Conservation (phyloP, 2,113 vertebrate species). For the Peromyscus polionotus region DNA sequence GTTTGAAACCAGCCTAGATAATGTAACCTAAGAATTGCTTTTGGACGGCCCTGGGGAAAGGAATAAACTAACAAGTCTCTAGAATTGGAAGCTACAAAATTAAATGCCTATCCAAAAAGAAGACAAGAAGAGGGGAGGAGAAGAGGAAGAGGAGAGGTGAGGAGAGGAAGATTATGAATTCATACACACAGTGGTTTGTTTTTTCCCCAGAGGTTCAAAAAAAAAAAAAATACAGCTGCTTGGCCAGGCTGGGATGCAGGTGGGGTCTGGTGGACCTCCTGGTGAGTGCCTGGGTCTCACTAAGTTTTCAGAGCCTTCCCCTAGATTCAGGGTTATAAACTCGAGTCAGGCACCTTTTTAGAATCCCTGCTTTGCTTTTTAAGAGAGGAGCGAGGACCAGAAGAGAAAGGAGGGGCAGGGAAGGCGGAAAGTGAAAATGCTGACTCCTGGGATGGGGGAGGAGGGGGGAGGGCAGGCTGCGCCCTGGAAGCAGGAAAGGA, state of each 20-base stretch:
- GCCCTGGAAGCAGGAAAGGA: neutral
- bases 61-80: constrained; percentile 70
- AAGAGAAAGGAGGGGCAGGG: too few relatives aligned
- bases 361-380: constrained; percentile 16
- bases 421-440: neutral
- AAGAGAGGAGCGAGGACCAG: neutral
- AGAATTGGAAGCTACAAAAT: constrained; percentile 31
- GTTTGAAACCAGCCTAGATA: constrained; percentile 42
- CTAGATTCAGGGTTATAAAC: constrained; percentile 30
- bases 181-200: neutral
- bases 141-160: too few relatives aligned
- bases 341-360: constrained; percentile 34
- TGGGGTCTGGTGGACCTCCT: neutral
- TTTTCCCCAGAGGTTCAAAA: neutral
- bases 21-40: constrained; percentile 45
- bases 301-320: constrained; percentile 17
- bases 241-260: neutral
- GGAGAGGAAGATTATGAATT: neutral
- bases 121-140: neutral
- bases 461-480: neutral
- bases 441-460: neutral
- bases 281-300: neutral
- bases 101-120: too few relatives aligned
- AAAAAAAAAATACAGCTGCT: constrained; percentile 36
- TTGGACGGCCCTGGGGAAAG: constrained; percentile 71